Evolutionary conservation across 2,888 invertebrate genomes (phyloP).

Genomic region (Dryocosmus kuriphilus): DNA sequence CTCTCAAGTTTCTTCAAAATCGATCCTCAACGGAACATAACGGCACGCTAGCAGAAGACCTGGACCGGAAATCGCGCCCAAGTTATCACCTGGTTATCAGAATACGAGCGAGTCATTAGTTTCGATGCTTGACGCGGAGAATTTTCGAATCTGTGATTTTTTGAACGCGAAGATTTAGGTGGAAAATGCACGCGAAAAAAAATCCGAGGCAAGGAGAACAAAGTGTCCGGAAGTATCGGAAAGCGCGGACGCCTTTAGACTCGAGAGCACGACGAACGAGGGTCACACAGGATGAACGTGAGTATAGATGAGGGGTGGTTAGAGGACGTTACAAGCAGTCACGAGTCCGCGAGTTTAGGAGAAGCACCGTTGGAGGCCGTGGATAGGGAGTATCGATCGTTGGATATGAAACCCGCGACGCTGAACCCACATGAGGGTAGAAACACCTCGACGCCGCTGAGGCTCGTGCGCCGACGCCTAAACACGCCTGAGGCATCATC

Average conservation of each 20-base stretch:
- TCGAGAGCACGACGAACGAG: slow-evolving; percentile 24
- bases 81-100: not conserved
- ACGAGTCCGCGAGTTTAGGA: slow-evolving; percentile 12
- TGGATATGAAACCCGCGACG: slow-evolving; percentile 29
- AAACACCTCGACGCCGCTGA: not conserved
- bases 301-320: slow-evolving; percentile 23
- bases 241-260: slow-evolving; percentile 51
- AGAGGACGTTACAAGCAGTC: slow-evolving; percentile 8
- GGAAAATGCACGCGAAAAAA: not conserved
- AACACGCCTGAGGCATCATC: not conserved
- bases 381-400: slow-evolving; percentile 44
- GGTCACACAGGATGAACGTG: slow-evolving; percentile 21
- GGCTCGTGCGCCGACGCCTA: slow-evolving; percentile 3
- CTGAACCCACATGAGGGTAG: slow-evolving; percentile 26
- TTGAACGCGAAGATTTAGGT: not conserved
- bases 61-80: slow-evolving; percentile 30
- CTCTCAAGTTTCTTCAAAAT: not conserved
- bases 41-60: slow-evolving; percentile 25
- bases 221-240: slow-evolving; percentile 40
- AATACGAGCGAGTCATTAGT: not conserved
- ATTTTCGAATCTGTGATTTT: not conserved
- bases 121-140: not conserved
- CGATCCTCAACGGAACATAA: slow-evolving; percentile 38
- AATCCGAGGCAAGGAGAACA: not conserved
- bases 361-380: slow-evolving; percentile 34